Evolutionary conservation across 2,113 vertebrate genomes (phyloP), one percentile per base, ranked within the genome.

Genomic region (Phalacrocorax pelagicus): DNA sequence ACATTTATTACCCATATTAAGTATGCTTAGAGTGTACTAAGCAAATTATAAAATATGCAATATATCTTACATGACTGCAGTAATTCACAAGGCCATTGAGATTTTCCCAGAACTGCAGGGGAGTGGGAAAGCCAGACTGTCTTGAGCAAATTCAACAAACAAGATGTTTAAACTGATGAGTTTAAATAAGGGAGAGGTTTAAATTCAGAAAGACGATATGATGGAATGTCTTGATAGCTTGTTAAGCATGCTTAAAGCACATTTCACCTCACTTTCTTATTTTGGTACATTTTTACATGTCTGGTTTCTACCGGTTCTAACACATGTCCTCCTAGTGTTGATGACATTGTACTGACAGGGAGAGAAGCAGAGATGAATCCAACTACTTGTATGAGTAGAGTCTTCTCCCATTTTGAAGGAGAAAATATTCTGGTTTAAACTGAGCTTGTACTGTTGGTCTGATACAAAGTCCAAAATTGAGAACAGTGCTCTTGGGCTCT

Each of bases 1-100:
- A 54, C 34, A 90, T 96, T 89, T 96, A 94, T 94, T 79, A 79
- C 34, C 21, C 72, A n/a, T 77, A 88, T 90, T 92, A 96, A 92
- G 15, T 88, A 96, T 86, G 77, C 86, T 94, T 58, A 81, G 92
- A 87, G 21, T 87, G 29, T 94, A 71, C 63, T 95, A 94, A 96
- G 66, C 51, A 94, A 97, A 93, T 85, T 47, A 87, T 94, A 94
- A 96, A 95, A 86, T 74, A 80, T 71, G 62, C 46, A 72, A 49
- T 96, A 75, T 87, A 74, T 96, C 79, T 91, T 81, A 54, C 11
- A 84, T 32, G 81, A 85, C 52, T 55, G 42, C 57, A 92, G 58
- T 95, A 96, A 93, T 90, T 95, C 51, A 59, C 23, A 87, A 88
- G 93, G 26, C 54, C 59, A 69, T 80, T 83, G 62, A 6, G 4